Evolutionary conservation across 1,140 invertebrate genomes (phyloP).

Genomic region (Formica selysi): DNA sequence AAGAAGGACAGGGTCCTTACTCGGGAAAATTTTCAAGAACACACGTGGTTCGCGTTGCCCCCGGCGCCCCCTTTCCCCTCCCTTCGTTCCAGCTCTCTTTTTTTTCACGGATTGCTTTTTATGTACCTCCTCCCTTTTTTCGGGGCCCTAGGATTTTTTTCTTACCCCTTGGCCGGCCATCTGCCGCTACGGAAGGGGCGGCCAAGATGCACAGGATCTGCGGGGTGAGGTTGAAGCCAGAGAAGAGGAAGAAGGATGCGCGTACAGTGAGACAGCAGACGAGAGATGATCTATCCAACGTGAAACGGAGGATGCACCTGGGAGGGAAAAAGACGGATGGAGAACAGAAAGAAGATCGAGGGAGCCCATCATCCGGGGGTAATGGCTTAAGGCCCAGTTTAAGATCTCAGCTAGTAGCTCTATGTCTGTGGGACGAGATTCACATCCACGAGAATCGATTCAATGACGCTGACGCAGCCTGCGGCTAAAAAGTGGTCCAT

Average conservation of each 20-base stretch:
- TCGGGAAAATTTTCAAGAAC: conserved; percentile 80
- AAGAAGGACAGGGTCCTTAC: conserved; percentile 62
- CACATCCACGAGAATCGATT: conserved; percentile 54
- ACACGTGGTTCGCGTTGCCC: conserved; percentile 81
- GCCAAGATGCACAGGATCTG: conserved; percentile 79
- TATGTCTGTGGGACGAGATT: conserved; percentile 41
- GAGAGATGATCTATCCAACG: conserved; percentile 39
- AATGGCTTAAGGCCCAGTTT: conserved; percentile 78
- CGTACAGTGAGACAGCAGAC: conserved; percentile 52
- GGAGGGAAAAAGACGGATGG: conserved; percentile 53
- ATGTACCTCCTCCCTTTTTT: conserved; percentile 80
- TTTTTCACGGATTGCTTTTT: conserved; percentile 85
- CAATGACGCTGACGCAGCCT: conserved; percentile 21
- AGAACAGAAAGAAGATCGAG: conserved; percentile 68
- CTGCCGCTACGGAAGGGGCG: conserved; percentile 85
- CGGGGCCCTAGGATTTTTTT: conserved; percentile 78
- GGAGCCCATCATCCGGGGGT: conserved; percentile 68
- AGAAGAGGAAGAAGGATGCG: conserved; percentile 73
- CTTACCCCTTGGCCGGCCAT: conserved; percentile 87
- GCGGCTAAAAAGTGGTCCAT: not conserved
- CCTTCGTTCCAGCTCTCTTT: conserved; percentile 64
- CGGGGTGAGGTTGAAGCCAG: conserved; percentile 68
- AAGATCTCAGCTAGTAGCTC: conserved; percentile 53
- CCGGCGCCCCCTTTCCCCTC: conserved; percentile 67
- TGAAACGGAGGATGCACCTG: conserved; percentile 7